These are phyloP conservation scores for Notospermus geniculatus DNA, from an alignment of 1,140 invertebrate species.

Conservation along the genomic window DNA sequence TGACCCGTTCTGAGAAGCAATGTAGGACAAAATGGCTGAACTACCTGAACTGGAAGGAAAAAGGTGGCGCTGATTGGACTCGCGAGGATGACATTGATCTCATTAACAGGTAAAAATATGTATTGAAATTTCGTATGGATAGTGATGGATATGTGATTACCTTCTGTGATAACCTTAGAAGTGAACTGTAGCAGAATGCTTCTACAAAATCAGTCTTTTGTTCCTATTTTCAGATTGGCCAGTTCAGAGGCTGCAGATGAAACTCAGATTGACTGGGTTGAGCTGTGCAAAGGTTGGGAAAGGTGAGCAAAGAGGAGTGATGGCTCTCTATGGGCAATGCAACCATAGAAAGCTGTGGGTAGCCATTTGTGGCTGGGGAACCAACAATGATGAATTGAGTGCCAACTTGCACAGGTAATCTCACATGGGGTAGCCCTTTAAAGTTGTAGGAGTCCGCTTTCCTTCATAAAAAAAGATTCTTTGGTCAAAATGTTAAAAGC, in stretches of 20 bases:
- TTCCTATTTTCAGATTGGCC: slow-evolving; percentile 52
- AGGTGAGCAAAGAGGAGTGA: slow-evolving; percentile 43
- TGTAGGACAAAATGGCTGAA: slow-evolving; percentile 62
- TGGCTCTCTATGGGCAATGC: not conserved
- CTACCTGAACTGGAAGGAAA: slow-evolving; percentile 60
- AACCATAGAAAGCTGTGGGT: too few relatives aligned
- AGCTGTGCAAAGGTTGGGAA: slow-evolving; percentile 53
- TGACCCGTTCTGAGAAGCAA: slow-evolving; percentile 60
- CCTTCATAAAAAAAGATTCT: too few relatives aligned
- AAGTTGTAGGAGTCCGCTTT: too few relatives aligned
- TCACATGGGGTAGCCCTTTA: too few relatives aligned
- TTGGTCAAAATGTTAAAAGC: too few relatives aligned
- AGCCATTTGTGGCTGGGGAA: too few relatives aligned
- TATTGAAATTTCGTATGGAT: not conserved
- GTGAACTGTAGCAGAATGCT: slow-evolving; percentile 1
- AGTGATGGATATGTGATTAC: not conserved
- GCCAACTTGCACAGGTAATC: too few relatives aligned
- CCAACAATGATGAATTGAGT: too few relatives aligned
- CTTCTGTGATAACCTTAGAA: slow-evolving; percentile 6
- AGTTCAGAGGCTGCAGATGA: slow-evolving; percentile 53
- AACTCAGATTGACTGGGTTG: slow-evolving; percentile 57
- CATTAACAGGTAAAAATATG: slow-evolving; percentile 54
- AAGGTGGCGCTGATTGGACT: slow-evolving; percentile 59
- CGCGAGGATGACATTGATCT: slow-evolving; percentile 57
- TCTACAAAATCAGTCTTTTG: slow-evolving; percentile 15